Base-by-base conservation (phyloP, 2,888 invertebrate species). In the Drosophila cognata region DNA sequence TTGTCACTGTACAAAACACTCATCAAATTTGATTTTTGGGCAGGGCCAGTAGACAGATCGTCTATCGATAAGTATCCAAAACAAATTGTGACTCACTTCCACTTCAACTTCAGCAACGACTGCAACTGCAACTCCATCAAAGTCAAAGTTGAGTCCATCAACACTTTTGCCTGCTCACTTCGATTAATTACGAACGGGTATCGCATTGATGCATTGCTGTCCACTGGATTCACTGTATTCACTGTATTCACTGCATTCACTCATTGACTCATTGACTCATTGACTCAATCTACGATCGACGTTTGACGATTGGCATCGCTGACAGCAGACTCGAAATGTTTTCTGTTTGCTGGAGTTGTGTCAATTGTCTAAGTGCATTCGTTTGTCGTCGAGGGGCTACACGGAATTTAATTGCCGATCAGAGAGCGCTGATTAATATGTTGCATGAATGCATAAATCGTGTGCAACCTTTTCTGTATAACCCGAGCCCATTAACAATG, bases 1-100 rank as follows among this genome's bases (percentile, higher is more conserved):
- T 89, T 89, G 89, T 88, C 86, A 84, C 48, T 69, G 76, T 71
- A 75, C 81, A 88, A 85, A 87, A 87, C 69, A 70, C 82, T 75
- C 77, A 46, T 78, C 84, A 64, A 46, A 64, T 33, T 55, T 25
- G 28, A 43, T 8, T 53, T 48, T 57, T 48, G 63, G 76, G 61
- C 50, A 48, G 59, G 56, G 51, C 67, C 51, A 21, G 18, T 25
- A 28, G 31, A 36, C 38, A 28, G 77, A 77, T 68, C 41, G 35
- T 59, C 50, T 28, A 60, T 48, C 46, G 82, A 82, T 82, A 77
- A 57, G 69, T 21, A 31, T 8, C 11, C 7, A 7, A 60, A 46
- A 79, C 83, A 84, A 84, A 75, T 70, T 78, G 80, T 83, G 80
- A 81, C 67, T 82, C 82, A 81, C 68, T 71, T 66, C 28, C 36